Evolutionary conservation across 2,888 invertebrate genomes (phyloP).

Genomic region (Hyppa rectilinea): DNA sequence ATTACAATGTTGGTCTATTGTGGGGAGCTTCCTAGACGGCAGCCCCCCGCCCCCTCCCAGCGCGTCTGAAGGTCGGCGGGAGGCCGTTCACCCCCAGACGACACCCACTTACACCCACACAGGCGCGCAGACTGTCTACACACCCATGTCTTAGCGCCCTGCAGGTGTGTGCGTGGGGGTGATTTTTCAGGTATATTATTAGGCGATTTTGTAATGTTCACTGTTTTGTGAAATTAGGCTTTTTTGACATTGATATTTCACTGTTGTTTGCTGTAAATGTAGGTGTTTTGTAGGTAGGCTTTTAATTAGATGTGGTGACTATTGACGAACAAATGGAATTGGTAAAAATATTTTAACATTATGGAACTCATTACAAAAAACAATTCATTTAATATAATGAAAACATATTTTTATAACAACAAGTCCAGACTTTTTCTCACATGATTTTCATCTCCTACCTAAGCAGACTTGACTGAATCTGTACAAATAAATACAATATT

Average conservation of each 20-base stretch:
- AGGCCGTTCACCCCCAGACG: conserved; percentile 84
- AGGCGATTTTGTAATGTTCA: conserved; percentile 52
- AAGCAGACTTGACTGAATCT: conserved; percentile 3
- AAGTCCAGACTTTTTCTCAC: not conserved
- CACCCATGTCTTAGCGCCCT: conserved; percentile 41
- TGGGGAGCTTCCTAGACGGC: conserved; percentile 83
- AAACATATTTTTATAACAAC: not conserved
- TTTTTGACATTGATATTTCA: conserved; percentile 28
- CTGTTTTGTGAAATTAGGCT: conserved; percentile 45
- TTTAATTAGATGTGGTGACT: not conserved
- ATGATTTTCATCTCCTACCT: conserved; percentile 1
- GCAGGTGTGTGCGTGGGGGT: conserved; percentile 34
- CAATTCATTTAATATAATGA: not conserved
- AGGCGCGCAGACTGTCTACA: conserved; percentile 26
- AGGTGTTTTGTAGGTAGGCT: conserved; percentile 13
- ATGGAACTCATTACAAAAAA: not conserved
- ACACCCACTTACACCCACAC: conserved; percentile 63
- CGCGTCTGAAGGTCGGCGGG: conserved; percentile 87
- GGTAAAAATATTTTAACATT: not conserved
- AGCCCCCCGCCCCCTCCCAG: conserved; percentile 68
- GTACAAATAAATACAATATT: conserved; percentile 34
- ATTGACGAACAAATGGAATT: conserved; percentile 11
- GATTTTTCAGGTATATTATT: conserved; percentile 60
- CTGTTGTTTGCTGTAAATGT: not conserved
- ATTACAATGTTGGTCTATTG: conserved; percentile 68